Evolutionary conservation across 1,140 invertebrate species (phyloP).

Genomic region (Ceratina australensis): DNA sequence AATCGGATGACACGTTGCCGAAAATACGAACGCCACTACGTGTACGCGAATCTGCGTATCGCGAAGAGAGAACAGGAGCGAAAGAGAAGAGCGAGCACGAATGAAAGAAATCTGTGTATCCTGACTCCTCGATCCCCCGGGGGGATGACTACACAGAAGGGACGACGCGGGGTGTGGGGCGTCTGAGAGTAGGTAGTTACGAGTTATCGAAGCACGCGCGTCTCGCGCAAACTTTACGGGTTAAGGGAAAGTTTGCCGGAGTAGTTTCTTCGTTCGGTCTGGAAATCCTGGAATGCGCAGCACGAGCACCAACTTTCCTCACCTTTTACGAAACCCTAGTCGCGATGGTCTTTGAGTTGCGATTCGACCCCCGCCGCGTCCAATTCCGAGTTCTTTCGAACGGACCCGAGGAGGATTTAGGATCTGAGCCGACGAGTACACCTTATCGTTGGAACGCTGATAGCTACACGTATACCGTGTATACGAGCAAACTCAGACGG

Average conservation of each 20-base stretch:
- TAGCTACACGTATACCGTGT: too few relatives aligned
- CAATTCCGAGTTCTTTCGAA: too few relatives aligned
- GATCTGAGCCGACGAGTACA: too few relatives aligned
- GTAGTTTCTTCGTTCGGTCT: constrained; percentile 49
- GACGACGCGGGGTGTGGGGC: not conserved
- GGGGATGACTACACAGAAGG: not conserved
- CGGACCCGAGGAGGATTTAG: too few relatives aligned
- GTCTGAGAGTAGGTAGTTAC: constrained; percentile 12
- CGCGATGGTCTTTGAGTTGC: not conserved
- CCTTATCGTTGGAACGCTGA: too few relatives aligned
- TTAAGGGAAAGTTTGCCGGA: constrained; percentile 28
- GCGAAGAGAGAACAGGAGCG: not conserved
- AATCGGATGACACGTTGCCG: constrained; percentile 66
- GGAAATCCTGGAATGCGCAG: constrained; percentile 32
- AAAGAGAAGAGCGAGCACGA: not conserved
- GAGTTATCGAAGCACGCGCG: constrained; percentile 21
- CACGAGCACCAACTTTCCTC: constrained; percentile 43
- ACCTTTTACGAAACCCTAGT: constrained; percentile 25
- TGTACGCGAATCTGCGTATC: not conserved
- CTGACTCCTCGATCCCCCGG: constrained; percentile 37
- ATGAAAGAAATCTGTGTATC: constrained; percentile 3
- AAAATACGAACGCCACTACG: constrained; percentile 65
- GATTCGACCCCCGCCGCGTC: not conserved
- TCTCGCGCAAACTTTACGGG: constrained; percentile 10
- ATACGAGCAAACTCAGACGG: too few relatives aligned